Evolutionary conservation across 2,113 vertebrate genomes (phyloP).

Genomic region (Macrotus californicus): DNA sequence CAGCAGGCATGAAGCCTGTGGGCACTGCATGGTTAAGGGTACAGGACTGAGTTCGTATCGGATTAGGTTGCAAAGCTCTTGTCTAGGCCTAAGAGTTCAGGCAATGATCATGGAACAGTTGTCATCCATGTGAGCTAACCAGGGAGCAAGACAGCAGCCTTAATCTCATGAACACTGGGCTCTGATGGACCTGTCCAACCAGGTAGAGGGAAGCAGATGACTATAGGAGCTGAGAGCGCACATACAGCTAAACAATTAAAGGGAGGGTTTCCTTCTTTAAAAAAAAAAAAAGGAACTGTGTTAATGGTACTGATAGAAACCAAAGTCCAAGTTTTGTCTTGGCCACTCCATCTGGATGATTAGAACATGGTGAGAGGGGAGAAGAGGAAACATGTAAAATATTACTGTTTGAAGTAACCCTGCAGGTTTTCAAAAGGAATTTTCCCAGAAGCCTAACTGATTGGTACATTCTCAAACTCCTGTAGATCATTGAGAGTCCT

Average conservation of each 20-base stretch:
- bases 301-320: neutral
- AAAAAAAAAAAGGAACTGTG: neutral
- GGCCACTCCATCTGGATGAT: neutral
- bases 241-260: neutral
- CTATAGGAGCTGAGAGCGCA: rapidly evolving
- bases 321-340: neutral
- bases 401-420: conserved; percentile 30
- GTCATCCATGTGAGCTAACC: neutral
- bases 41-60: neutral
- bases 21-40: neutral
- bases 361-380: neutral
- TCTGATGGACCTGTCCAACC: neutral
- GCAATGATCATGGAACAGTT: neutral
- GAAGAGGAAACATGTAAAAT: conserved; percentile 6
- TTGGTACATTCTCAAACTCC: conserved; percentile 53
- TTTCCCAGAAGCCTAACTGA: conserved; percentile 61
- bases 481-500: conserved; percentile 35
- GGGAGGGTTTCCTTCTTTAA: neutral
- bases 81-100: conserved; percentile 4
- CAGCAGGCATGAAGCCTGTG: neutral
- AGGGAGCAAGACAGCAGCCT: neutral
- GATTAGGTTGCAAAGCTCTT: neutral
- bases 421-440: conserved; percentile 41
- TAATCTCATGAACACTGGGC: neutral
- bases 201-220: neutral